A percentile compares a stretch with the other conserved stretches of the same genome.
These are phyloP conservation scores for Colossoma macropomum DNA, from an alignment of 2,113 vertebrate species.

Conservation along the genomic window DNA sequence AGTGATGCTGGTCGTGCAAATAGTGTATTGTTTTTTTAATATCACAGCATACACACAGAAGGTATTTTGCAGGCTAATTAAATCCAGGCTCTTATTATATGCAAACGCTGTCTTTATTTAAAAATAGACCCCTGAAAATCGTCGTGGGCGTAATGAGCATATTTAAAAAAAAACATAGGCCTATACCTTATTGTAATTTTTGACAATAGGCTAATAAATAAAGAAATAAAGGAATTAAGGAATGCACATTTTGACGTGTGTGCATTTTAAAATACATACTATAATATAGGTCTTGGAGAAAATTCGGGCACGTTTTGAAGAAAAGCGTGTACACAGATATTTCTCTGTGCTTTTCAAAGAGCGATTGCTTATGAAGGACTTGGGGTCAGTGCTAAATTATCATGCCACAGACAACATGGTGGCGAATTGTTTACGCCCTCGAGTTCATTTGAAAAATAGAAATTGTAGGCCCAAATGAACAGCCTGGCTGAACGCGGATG, in stretches of 20 bases:
- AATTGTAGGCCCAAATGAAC: not conserved
- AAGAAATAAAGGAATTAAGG: too few species aligned
- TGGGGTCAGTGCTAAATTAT: not conserved
- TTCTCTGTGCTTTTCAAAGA: not conserved
- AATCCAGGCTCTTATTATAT: not conserved
- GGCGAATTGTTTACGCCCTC: not conserved
- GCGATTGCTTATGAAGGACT: not conserved
- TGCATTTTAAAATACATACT: not conserved
- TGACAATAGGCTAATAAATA: not conserved
- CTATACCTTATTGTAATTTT: not conserved
- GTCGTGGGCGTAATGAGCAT: too few species aligned
- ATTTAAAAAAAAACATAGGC: not conserved
- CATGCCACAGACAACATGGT: not conserved
- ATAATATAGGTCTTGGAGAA: not conserved
- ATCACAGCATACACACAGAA: not conserved
- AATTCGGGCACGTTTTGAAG: not conserved
- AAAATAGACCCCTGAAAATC: too few species aligned
- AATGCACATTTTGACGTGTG: not conserved
- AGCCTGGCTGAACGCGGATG: not conserved
- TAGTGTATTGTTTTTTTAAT: not conserved
- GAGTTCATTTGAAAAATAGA: slow-evolving; percentile 2
- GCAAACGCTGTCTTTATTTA: not conserved
- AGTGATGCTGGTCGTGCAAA: not conserved
- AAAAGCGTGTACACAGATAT: not conserved
- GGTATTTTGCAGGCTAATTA: not conserved